Base-by-base conservation (phyloP, 2,113 vertebrate genomes). In the Baryphthengus martii region DNA sequence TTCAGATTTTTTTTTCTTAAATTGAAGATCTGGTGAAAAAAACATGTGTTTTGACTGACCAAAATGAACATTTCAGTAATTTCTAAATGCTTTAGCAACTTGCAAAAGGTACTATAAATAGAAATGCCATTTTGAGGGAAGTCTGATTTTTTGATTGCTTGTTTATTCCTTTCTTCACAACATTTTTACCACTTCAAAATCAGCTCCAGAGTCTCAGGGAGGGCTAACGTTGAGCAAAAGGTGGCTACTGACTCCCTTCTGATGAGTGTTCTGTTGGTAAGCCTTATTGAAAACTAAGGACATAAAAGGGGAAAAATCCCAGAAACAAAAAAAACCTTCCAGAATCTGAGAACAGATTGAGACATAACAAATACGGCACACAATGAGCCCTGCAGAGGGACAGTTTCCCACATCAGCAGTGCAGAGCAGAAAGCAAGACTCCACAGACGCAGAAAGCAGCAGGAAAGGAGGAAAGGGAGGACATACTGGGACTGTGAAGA, bases 81-180 rank as follows among this genome's bases (percentile, higher is more conserved):
- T 83, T 70, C 35, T 67, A 90, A 94, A 71, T 72, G 74, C 83
- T 74, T 92, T 50, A 93, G 73, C 37, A 59, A 77, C 29, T 70
- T 23, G 5, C 15, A 71, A 49, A 77, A 80, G 12, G 8, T 39
- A 17, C 72, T 86, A 88, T 74, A 92, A 93, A 94, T 80, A 93
- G 67, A 85, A 77, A 80, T 77, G 42, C 9, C 55, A 71, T 62
- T 95, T 80, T 88, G 59, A 70, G 35, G 33, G 50, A 90, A 92
- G 47, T 67, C 33, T 72, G 81, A 85, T 91, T 94, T 95, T 89
- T 73, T 74, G 77, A 80, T 85, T 73, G 61, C 63, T 77, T 90
- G 17, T 73, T 93, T 93, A 88, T 66, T 88, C 23, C 50, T 83
- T 80, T 70, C 68, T 84, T 82, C 13, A 2, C 58, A n/a, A 53